Evolutionary conservation across 53 echinoderm and acorn worm genomes (phyloP), one percentile per base, ranked within the genome.

Genomic region (Patiria pectinifera): DNA sequence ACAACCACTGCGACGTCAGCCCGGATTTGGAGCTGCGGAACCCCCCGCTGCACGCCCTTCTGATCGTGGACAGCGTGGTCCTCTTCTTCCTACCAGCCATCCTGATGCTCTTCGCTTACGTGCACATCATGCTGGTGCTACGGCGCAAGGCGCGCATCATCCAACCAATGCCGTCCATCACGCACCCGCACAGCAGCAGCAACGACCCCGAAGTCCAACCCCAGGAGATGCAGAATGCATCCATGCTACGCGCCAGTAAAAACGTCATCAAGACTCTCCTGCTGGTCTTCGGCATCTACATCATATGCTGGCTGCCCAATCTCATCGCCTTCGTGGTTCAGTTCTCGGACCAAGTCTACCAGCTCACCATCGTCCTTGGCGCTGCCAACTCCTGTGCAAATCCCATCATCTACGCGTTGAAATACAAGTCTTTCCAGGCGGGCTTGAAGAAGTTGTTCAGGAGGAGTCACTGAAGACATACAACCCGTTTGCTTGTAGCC

Each of bases 301-400:
- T 83, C 74, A 71, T 91, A 25, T 91, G 92, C 83, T 91, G 92
- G 92, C 81, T 82, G 25, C 92, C 92, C 13, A 45, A 61, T 44
- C 62, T 26, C 11, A 77, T 88, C 19, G 62, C 45, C 10, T 82
- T 53, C 59, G 82, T 82, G 21, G 82, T 82, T 58, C n/a, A 82
- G 4, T 82, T 82, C 82, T 82, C 82, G 11, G 82, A 82, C 24
- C 59, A 82, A 59, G 59, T 82, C 58, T 82, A 82, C 59, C 2
- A 2, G 21, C 4, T 53, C 13, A 82, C 59, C 9, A 59, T 82
- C 21, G 19, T 82, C 14, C 11, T 23, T 0, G 82, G 82, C 3
- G 82, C 82, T 2, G 82, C 82, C 11, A 82, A 82, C 44, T 82
- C 82, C 6, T 82, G 82, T 24, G 44, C 24, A 21, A 82, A 82